Base-by-base conservation (phyloP, 1,140 invertebrate species). In the Heliothis subflexa region DNA sequence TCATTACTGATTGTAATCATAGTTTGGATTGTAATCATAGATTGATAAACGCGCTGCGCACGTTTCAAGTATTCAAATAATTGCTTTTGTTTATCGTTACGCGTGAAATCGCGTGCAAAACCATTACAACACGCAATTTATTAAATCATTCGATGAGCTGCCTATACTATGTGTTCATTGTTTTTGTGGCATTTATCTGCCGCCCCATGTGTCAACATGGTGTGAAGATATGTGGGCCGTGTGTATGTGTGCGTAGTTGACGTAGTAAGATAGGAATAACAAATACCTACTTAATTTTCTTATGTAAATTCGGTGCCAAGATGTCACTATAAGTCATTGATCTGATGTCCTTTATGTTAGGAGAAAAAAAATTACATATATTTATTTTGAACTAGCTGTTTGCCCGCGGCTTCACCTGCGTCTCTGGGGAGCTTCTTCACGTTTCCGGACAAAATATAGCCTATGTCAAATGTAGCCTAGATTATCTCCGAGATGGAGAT, bases 71-170 rank as follows among this genome's bases (percentile, higher is more conserved):
- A 5, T 55, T 18, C 18, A 14, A 28, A 11, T 40, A 45, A 66
- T 18, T 18, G 40, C 33, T 28, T 18, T 50, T 28, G 21, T 0
- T 1, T 52, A 28, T 28, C 11, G 21, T 49, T 13, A 3, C 11
- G 62, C 40, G 62, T 66, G 45, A 66, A 40, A 49, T 70, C 12
- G 66, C 13, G 66, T 70, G 66, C 66, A 70, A 52, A 40, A 70
- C 33, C 40, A 18, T 33, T 64, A 21, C 45, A 21, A 25, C 28
- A 70, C 66, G 66, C 66, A 70, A 70, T 70, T 11, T 66, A 70
- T 70, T 70, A 49, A 70, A 50, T 70, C 66, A 70, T 70, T 13
- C 66, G 66, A 70, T 70, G 52, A 70, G 66, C 21, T 14, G 45
- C 57, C 21, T 10, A 21, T 21, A 4, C 25, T 25, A 18, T 25